Evolutionary conservation across 2,888 invertebrate species (phyloP).

Genomic region (Scotopteryx bipunctaria): DNA sequence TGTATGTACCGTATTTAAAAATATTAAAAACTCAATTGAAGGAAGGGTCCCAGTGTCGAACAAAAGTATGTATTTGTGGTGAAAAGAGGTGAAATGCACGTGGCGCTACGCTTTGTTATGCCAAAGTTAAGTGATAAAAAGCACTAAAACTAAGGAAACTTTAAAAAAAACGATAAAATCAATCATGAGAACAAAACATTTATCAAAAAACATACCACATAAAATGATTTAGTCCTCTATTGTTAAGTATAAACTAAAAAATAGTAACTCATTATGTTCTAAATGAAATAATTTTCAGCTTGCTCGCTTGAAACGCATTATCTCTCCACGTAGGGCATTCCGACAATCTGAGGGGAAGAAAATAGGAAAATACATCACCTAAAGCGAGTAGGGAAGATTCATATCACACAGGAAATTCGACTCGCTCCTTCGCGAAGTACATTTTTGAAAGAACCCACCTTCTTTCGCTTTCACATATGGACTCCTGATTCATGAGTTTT

Average conservation of each 20-base stretch:
- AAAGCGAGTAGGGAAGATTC: constrained; percentile 82
- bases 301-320: constrained; percentile 33
- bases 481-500: constrained; percentile 81
- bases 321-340: constrained; percentile 45
- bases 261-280: not conserved
- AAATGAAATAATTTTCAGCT: constrained; percentile 19
- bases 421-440: constrained; percentile 64
- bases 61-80: constrained; percentile 4
- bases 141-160: not conserved
- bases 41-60: constrained; percentile 55
- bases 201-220: too few relatives aligned
- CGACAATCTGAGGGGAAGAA: constrained; percentile 64
- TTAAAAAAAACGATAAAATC: too few relatives aligned
- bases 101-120: not conserved
- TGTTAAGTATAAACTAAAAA: not conserved
- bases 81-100: not conserved
- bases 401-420: constrained; percentile 81
- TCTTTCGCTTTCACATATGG: constrained; percentile 73
- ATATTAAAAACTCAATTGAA: constrained; percentile 83
- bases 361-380: constrained; percentile 82
- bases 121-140: not conserved
- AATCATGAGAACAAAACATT: too few relatives aligned
- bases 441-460: constrained; percentile 74
- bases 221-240: not conserved
- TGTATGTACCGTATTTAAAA: constrained; percentile 78